These are phyloP conservation scores for Gymnorhina tibicen DNA, from an alignment of 2,113 vertebrate genomes.

Conservation along the genomic window DNA sequence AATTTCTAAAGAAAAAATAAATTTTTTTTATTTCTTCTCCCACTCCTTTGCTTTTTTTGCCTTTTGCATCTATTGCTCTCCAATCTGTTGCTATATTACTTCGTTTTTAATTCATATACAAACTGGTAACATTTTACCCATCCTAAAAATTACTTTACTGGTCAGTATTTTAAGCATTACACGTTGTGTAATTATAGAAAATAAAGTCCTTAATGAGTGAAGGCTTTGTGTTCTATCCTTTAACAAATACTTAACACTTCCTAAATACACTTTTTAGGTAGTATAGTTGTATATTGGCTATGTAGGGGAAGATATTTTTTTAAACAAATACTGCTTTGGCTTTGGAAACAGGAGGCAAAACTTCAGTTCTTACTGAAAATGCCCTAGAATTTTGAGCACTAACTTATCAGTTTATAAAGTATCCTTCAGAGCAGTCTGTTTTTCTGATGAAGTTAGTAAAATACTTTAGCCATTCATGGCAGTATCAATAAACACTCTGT, in stretches of 20 bases:
- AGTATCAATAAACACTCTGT: background rate
- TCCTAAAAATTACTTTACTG: background rate
- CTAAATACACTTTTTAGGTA: background rate
- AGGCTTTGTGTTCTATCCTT: background rate
- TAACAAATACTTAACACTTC: background rate
- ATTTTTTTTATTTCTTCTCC: background rate
- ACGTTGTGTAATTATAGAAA: background rate
- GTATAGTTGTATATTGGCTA: background rate
- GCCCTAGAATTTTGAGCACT: background rate
- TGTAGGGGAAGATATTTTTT: background rate
- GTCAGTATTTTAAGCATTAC: background rate
- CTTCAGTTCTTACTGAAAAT: background rate
- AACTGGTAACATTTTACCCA: background rate
- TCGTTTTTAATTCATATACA: background rate
- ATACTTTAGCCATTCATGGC: background rate
- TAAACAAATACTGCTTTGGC: background rate
- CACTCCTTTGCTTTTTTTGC: background rate
- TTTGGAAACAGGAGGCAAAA: background rate
- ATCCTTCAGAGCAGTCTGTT: background rate
- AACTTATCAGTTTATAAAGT: background rate
- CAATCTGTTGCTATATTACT: background rate
- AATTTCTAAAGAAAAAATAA: background rate
- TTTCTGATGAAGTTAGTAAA: background rate
- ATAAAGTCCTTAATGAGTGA: background rate
- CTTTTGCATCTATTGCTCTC: background rate